phyloP scores from a whole-genome alignment of 2,797 vertebrate genomes.

The Trematomus bernacchii region DNA sequence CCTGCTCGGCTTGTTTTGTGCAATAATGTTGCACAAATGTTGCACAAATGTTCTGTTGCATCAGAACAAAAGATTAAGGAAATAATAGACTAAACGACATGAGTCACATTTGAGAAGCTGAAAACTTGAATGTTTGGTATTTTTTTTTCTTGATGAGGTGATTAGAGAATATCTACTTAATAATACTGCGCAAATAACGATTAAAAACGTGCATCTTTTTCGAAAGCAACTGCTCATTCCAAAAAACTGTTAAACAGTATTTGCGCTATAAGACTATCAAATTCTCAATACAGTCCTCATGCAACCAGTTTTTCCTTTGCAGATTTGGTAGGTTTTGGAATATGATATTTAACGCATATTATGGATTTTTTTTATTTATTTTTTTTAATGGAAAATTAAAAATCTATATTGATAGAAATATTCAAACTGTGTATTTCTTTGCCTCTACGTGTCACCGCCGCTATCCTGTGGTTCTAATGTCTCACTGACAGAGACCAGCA shows the following conservation, averaged over 20 bases:
- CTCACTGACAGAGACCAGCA: conserved; percentile 31
- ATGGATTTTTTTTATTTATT: not conserved
- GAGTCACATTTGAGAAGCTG: not conserved
- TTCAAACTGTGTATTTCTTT: not conserved
- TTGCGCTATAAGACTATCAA: not conserved
- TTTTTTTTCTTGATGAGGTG: too few relatives aligned
- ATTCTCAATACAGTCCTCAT: not conserved
- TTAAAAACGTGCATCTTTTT: not conserved
- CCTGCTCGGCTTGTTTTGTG: conserved; percentile 2
- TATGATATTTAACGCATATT: too few relatives aligned
- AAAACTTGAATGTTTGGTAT: too few relatives aligned
- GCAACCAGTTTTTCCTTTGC: not conserved
- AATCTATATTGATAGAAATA: not conserved
- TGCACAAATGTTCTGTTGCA: too few relatives aligned
- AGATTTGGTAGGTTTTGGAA: not conserved
- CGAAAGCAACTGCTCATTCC: not conserved
- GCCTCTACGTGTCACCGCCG: not conserved
- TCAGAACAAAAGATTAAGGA: not conserved
- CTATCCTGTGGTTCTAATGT: conserved; percentile 13
- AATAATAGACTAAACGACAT: not conserved
- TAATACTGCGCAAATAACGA: not conserved
- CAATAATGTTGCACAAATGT: too few relatives aligned
- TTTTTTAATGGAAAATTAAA: not conserved
- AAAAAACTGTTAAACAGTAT: not conserved
- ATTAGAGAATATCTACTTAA: not conserved